phyloP scores from a whole-genome alignment of 53 echinoderm and acorn worm genomes.

The Actinopyga echinites region DNA sequence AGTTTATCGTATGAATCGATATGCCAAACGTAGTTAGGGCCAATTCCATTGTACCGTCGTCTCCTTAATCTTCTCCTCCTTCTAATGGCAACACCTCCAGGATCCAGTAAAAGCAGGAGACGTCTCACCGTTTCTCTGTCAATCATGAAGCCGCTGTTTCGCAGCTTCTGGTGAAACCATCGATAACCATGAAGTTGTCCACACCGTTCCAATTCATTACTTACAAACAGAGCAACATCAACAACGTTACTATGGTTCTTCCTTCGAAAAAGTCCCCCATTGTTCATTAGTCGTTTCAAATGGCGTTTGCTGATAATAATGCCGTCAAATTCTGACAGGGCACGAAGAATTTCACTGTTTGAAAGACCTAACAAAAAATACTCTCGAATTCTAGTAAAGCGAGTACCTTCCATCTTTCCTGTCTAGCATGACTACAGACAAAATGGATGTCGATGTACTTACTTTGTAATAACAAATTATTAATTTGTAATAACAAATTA shows the following conservation, averaged over 20 bases:
- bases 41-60: conserved; percentile 24
- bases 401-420: no score
- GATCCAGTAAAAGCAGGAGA: conserved; percentile 5
- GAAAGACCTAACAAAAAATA: neutral
- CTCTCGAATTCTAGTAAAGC: neutral
- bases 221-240: neutral
- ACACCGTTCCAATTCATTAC: neutral
- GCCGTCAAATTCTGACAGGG: neutral
- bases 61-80: conserved; percentile 47
- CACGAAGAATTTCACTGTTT: neutral
- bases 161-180: conserved; percentile 24
- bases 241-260: conserved; percentile 8
- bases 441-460: no score
- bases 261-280: neutral
- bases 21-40: conserved; percentile 61
- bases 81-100: conserved; percentile 43
- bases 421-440: no score
- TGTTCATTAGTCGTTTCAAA: neutral
- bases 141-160: conserved; percentile 11
- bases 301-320: neutral
- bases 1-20: conserved; percentile 58
- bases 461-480: no score
- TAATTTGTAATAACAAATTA: no score
- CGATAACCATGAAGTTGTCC: conserved; percentile 36
- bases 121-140: conserved; percentile 10